Conservation (phyloP, 2,113 vertebrate genomes). For the Xiphorhynchus elegans region DNA sequence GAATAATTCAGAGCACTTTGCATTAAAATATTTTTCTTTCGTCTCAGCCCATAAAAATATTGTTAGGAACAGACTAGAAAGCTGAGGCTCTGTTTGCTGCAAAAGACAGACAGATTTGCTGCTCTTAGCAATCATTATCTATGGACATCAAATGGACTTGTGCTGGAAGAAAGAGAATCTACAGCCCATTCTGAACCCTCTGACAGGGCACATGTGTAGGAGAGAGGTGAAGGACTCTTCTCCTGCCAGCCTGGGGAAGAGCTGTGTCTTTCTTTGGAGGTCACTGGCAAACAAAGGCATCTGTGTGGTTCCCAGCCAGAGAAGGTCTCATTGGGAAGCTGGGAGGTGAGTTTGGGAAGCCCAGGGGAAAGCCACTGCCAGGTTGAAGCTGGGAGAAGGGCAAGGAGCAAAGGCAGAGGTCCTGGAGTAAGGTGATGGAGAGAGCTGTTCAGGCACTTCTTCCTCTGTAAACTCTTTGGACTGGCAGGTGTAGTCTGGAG, state of each 20-base stretch:
- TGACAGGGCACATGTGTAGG: not conserved
- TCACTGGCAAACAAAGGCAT: not conserved
- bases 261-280: not conserved
- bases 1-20: not conserved
- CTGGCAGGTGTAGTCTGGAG: not conserved
- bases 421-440: not conserved
- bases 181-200: not conserved
- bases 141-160: not conserved
- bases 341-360: not conserved
- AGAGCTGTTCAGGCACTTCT: not conserved
- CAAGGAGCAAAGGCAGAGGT: not conserved
- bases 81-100: not conserved
- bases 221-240: not conserved
- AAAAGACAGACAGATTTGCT: not conserved
- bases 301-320: not conserved
- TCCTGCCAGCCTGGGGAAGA: not conserved
- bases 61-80: not conserved
- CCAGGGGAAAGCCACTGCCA: not conserved
- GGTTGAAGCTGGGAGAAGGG: not conserved
- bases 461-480: not conserved
- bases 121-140: not conserved
- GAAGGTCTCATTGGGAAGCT: rapidly evolving
- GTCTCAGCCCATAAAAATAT: not conserved
- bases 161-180: not conserved
- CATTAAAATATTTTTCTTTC: not conserved